Evolutionary conservation across 2,797 vertebrate species (phyloP).

Genomic region (Siniperca scherzeri): DNA sequence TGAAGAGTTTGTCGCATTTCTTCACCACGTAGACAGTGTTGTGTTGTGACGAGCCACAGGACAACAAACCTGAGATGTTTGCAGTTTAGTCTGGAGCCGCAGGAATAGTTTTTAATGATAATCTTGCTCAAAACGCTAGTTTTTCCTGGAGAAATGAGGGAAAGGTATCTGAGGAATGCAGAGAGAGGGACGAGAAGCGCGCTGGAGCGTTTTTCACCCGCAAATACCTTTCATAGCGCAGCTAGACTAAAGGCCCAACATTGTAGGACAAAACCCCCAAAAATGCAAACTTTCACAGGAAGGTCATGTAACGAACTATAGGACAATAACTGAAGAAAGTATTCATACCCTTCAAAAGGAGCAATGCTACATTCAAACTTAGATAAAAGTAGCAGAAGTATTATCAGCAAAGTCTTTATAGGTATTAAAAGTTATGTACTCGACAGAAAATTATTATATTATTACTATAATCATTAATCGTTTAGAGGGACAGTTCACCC

Average conservation of each 20-base stretch:
- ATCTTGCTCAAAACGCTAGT: slow-evolving; percentile 25
- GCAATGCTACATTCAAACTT: not conserved
- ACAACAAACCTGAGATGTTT: not conserved
- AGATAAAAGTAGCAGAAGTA: not conserved
- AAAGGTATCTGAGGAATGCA: slow-evolving; percentile 79
- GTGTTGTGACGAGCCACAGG: not conserved
- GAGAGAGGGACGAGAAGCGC: slow-evolving; percentile 73
- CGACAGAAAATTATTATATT: too few species aligned
- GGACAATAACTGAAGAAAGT: not conserved
- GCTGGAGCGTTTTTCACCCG: slow-evolving; percentile 42
- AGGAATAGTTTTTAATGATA: not conserved
- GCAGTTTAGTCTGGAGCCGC: not conserved
- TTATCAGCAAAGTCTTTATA: not conserved
- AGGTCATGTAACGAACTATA: slow-evolving; percentile 8
- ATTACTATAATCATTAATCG: too few species aligned
- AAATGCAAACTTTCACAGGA: slow-evolving; percentile 17
- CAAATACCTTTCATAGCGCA: slow-evolving; percentile 69
- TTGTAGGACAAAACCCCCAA: slow-evolving; percentile 12
- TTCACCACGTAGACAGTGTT: not conserved
- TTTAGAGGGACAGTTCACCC: too few species aligned
- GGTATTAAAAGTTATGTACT: not conserved
- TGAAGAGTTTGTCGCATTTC: not conserved
- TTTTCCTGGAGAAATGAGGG: slow-evolving; percentile 55
- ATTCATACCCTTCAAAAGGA: not conserved
- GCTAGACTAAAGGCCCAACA: slow-evolving; percentile 25